A percentile compares a stretch with the other conserved stretches of the same genome.
phyloP scores from a whole-genome alignment of 2,888 invertebrate genomes.

The Noctua janthe region DNA sequence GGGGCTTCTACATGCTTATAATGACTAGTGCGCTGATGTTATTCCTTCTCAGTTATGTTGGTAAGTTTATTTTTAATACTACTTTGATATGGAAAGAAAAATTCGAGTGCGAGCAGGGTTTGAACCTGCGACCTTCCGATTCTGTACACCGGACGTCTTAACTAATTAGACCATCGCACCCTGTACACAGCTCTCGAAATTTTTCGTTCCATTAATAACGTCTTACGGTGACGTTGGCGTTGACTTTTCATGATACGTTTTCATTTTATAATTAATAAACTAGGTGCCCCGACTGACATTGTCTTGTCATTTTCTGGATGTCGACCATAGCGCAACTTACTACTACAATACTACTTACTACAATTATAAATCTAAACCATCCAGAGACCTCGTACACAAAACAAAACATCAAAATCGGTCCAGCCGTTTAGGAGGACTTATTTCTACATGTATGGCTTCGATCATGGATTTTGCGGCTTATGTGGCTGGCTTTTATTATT shows the following conservation, averaged over 20 bases:
- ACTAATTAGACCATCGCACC: too few relatives aligned
- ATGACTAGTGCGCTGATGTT: conserved; percentile 61
- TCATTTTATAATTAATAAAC: not conserved
- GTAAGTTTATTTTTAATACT: conserved; percentile 43
- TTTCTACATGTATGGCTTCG: not conserved
- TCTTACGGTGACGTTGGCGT: too few relatives aligned
- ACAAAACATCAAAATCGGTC: not conserved
- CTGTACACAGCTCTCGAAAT: too few relatives aligned
- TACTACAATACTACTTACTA: not conserved
- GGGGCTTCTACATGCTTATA: conserved; percentile 61
- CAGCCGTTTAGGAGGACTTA: not conserved
- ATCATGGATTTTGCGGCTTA: not conserved
- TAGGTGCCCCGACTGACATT: not conserved
- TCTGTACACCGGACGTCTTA: too few relatives aligned
- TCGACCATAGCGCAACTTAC: not conserved
- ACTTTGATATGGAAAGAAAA: too few relatives aligned
- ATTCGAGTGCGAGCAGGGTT: too few relatives aligned
- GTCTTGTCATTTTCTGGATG: not conserved
- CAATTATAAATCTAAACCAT: not conserved
- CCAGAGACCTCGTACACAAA: not conserved
- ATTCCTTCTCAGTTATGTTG: conserved; percentile 61
- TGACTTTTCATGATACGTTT: not conserved
- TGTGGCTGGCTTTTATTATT: not conserved
- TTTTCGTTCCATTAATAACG: too few relatives aligned
- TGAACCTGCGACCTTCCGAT: too few relatives aligned